Base-by-base conservation (phyloP, 2,888 invertebrate genomes). In the Calliopum simillimum region DNA sequence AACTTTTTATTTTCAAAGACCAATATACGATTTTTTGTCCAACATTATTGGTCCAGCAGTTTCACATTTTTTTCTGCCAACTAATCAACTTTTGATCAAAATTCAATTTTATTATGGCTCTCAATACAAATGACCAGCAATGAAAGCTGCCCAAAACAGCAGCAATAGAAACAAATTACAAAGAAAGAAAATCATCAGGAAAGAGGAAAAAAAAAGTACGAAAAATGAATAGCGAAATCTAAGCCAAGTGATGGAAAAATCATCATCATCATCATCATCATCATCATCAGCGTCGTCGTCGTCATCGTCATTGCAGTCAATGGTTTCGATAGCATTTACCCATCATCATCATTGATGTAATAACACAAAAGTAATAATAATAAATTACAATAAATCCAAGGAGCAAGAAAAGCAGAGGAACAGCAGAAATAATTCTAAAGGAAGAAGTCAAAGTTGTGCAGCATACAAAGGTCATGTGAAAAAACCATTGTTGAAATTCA, bases 51-150 rank as follows among this genome's bases (percentile, higher is more conserved):
- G 33, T 33, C 33, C 16, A 49, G 12, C 19, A 14, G 11, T 1
- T 23, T 23, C 19, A 4, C 12, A 19, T 53, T 53, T 53, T 13
- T 4, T 53, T 21, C 14, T 23, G 13, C 2, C 53, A 53, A 12
- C 21, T 19, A 14, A 59, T 19, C 61, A 46, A 14, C 13, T 44
- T 46, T 61, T 61, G 61, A 46, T 61, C 61, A 44, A 46, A 46
- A 46, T 46, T 61, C 61, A 61, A 61, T 61, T 61, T 61, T 16
- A 61, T 61, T 61, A 46, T 19, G 11, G 3, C 43, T 23, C 14
- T 58, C 25, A 44, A 3, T 23, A 25, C 13, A 43, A 44, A 19
- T 8, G 43, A 12, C 19, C 44, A 61, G 13, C 23, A 19, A 44
- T 14, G 21, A 19, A 33, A 33, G 33, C 33, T 33, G 61, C 21